These are phyloP conservation scores for Tridacna crocea DNA, from an alignment of 2,888 invertebrate species.

Conservation along the genomic window DNA sequence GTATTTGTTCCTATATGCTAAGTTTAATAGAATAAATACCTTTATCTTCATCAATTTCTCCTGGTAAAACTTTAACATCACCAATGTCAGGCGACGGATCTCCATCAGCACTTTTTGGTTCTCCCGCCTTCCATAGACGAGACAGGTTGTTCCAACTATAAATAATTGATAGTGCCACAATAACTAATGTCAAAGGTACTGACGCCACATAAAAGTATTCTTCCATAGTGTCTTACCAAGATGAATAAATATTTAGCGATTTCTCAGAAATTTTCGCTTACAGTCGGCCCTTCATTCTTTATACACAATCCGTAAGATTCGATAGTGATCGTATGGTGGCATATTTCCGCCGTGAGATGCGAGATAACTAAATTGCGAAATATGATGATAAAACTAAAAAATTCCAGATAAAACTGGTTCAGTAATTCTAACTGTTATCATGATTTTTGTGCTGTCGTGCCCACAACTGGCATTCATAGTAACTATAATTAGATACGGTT, in stretches of 20 bases:
- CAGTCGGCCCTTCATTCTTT: background rate
- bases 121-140: constrained; percentile 59
- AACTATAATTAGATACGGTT: too few species aligned
- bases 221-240: constrained; percentile 23
- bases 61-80: background rate
- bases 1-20: too few species aligned
- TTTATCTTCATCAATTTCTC: too few species aligned
- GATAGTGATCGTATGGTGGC: too few species aligned
- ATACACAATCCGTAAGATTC: background rate
- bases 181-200: constrained; percentile 54
- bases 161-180: constrained; percentile 57
- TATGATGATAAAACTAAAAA: too few species aligned
- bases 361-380: too few species aligned
- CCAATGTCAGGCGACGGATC: background rate
- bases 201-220: constrained; percentile 23
- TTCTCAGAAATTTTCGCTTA: background rate
- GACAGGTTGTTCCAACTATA: constrained; percentile 65
- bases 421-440: too few species aligned
- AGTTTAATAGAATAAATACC: too few species aligned
- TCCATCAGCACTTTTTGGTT: constrained; percentile 15
- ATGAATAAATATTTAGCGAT: background rate
- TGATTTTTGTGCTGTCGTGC: too few species aligned
- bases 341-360: too few species aligned
- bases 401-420: too few species aligned
- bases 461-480: too few species aligned